Percentiles rank a stretch among this genome's conserved stretches.
These are phyloP conservation scores for Listrodromus nycthemerus DNA, from an alignment of 2,888 invertebrate genomes.

Conservation along the genomic window DNA sequence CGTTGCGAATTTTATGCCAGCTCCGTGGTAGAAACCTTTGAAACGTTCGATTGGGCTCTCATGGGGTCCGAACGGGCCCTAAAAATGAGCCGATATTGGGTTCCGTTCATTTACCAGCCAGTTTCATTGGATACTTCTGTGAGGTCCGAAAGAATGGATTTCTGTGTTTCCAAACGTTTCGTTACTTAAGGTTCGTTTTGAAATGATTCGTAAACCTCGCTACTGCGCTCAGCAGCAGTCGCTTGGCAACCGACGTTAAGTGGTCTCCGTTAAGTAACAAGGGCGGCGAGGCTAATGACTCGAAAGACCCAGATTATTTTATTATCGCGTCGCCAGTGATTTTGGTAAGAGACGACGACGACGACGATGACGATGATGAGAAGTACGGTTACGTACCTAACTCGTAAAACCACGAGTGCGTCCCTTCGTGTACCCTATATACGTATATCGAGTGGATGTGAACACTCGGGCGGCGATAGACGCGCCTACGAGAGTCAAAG, in stretches of 20 bases:
- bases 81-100: background rate
- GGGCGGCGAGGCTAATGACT: slow-evolving; percentile 83
- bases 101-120: background rate
- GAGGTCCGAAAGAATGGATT: background rate
- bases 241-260: slow-evolving; percentile 73
- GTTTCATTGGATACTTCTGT: background rate
- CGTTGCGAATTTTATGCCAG: background rate
- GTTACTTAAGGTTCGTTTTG: background rate
- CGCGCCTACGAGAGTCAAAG: slow-evolving; percentile 49
- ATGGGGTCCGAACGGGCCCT: background rate
- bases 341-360: slow-evolving; percentile 75
- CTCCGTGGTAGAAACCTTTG: background rate
- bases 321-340: slow-evolving; percentile 84
- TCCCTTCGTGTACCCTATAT: slow-evolving; percentile 55
- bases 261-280: slow-evolving; percentile 82
- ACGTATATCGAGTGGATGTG: slow-evolving; percentile 26
- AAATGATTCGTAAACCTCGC: slow-evolving; percentile 67
- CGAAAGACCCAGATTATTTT: slow-evolving; percentile 84
- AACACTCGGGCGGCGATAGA: slow-evolving; percentile 52
- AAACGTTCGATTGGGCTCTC: background rate
- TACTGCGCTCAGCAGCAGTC: slow-evolving; percentile 60
- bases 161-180: background rate
- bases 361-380: slow-evolving; percentile 41
- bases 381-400: slow-evolving; percentile 30
- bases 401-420: slow-evolving; percentile 61